These are phyloP conservation scores for Protula sp. DNA, from an alignment of 2,888 invertebrate species.

Conservation along the genomic window DNA sequence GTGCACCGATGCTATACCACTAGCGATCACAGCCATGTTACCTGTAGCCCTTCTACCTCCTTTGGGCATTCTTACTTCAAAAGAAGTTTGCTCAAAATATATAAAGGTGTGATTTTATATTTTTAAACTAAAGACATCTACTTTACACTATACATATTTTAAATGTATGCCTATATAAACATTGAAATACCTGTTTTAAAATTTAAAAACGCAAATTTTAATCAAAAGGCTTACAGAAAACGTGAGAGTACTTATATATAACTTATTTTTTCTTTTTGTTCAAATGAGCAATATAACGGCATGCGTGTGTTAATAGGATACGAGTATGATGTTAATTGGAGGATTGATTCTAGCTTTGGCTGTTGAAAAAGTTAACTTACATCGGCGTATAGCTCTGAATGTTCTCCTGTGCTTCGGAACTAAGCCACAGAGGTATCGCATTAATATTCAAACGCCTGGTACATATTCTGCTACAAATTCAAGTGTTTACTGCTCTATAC, in stretches of 20 bases:
- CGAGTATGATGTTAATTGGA: constrained; percentile 58
- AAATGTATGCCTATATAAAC: too few relatives aligned
- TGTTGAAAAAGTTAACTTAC: constrained; percentile 81
- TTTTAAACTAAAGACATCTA: too few relatives aligned
- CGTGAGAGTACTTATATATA: too few relatives aligned
- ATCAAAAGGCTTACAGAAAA: too few relatives aligned
- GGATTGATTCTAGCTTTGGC: constrained; percentile 85
- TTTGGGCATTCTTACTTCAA: constrained; percentile 9
- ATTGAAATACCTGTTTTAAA: too few relatives aligned
- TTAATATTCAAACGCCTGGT: background rate
- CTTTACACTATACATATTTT: too few relatives aligned
- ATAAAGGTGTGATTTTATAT: constrained; percentile 7
- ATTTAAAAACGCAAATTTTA: too few relatives aligned
- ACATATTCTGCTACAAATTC: background rate
- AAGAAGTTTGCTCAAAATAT: constrained; percentile 6
- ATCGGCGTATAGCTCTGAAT: constrained; percentile 76
- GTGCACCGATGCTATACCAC: constrained; percentile 12
- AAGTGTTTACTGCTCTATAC: too few relatives aligned
- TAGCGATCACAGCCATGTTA: constrained; percentile 15
- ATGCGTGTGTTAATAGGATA: constrained; percentile 32
- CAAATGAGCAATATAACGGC: too few relatives aligned
- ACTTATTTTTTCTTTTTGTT: too few relatives aligned
- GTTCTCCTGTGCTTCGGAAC: constrained; percentile 65
- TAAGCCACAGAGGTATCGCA: constrained; percentile 16
- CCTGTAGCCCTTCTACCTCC: constrained; percentile 13